These are phyloP conservation scores for Metallyticus violacea DNA, from an alignment of 2,888 invertebrate species.

Conservation along the genomic window DNA sequence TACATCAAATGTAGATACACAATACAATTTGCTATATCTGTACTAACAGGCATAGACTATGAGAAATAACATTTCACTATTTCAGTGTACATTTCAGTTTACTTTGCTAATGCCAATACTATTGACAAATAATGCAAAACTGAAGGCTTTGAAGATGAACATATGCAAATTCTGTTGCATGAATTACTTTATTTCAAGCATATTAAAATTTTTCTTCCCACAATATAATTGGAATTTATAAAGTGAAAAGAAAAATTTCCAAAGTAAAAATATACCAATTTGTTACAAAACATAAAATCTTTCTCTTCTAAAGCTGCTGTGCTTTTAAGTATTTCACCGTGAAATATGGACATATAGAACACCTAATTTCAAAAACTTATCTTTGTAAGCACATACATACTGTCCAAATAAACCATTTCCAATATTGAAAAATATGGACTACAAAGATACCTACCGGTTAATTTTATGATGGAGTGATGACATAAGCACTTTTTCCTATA, in stretches of 20 bases:
- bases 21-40: not conserved
- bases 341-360: not conserved
- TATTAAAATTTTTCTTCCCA: not conserved
- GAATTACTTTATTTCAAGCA: not conserved
- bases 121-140: not conserved
- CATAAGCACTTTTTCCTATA: too few relatives aligned
- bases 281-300: not conserved
- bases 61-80: not conserved
- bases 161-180: not conserved
- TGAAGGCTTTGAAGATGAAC: not conserved
- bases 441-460: not conserved
- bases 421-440: not conserved
- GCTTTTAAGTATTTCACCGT: not conserved
- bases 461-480: too few relatives aligned
- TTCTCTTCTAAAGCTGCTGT: not conserved
- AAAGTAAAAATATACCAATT: not conserved
- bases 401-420: not conserved
- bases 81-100: too few relatives aligned
- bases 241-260: not conserved
- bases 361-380: not conserved
- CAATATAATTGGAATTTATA: not conserved
- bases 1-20: not conserved
- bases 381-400: not conserved
- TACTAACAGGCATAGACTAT: not conserved
- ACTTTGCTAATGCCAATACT: not conserved